A percentile compares a stretch with the other conserved stretches of the same genome.
Conservation (phyloP, 2,888 invertebrate species). For the Hermaeophaga mercurialis region DNA sequence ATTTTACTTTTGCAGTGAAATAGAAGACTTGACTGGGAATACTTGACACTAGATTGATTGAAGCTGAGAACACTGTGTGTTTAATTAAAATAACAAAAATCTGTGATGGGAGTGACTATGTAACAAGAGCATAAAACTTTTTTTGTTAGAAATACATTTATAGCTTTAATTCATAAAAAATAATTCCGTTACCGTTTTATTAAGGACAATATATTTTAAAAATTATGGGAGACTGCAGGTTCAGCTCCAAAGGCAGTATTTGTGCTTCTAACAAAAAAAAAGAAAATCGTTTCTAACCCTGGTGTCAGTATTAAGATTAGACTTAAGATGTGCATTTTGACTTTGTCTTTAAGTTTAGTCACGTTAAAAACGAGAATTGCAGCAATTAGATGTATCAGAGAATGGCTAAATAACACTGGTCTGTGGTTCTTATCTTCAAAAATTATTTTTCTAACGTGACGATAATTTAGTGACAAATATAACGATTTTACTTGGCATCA, state of each 20-base stretch:
- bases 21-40: slow-evolving; percentile 26
- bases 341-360: slow-evolving; percentile 6
- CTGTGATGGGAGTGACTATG: slow-evolving; percentile 29
- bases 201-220: slow-evolving; percentile 1
- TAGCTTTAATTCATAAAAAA: slow-evolving; percentile 13
- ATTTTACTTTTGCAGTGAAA: slow-evolving; percentile 25
- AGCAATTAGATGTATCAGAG: background rate
- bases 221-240: background rate
- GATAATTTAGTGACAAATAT: slow-evolving; percentile 4
- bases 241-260: background rate
- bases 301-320: slow-evolving; percentile 21
- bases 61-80: slow-evolving; percentile 12
- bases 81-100: slow-evolving; percentile 22
- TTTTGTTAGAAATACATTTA: slow-evolving; percentile 20
- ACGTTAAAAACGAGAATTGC: background rate
- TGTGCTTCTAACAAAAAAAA: slow-evolving; percentile 18
- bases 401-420: slow-evolving; percentile 10
- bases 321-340: background rate
- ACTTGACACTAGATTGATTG: slow-evolving; percentile 27
- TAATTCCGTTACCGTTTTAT: background rate
- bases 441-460: slow-evolving; percentile 2
- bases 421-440: background rate
- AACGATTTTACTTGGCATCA: background rate
- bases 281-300: slow-evolving; percentile 10
- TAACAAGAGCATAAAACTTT: slow-evolving; percentile 12